Conservation (phyloP, 2,113 vertebrate genomes). For the Ctenomys sociabilis region DNA sequence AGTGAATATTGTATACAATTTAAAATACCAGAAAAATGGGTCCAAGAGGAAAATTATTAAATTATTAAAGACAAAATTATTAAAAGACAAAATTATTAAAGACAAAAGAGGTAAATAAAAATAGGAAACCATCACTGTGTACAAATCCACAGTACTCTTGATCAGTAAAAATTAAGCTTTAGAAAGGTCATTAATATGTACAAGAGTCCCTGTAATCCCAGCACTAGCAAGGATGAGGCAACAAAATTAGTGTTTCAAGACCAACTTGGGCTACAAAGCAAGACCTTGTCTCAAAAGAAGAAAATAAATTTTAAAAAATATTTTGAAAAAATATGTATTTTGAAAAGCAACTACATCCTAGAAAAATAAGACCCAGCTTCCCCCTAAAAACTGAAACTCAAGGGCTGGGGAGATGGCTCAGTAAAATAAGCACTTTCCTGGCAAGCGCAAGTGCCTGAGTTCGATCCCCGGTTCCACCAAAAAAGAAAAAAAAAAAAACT, state of each 20-base stretch:
- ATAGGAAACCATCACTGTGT: not conserved
- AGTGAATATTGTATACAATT: not conserved
- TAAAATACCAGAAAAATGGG: constrained; percentile 41
- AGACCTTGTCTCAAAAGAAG: not conserved
- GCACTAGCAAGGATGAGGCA: not conserved
- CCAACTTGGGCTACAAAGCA: not conserved
- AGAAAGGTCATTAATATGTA: not conserved
- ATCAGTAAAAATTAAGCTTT: constrained; percentile 38
- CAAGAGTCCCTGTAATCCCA: not conserved
- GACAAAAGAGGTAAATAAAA: constrained; percentile 23
- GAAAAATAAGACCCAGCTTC: not conserved
- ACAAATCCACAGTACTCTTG: not conserved
- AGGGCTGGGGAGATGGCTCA: too few relatives aligned
- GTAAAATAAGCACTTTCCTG: too few relatives aligned
- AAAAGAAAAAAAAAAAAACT: not conserved
- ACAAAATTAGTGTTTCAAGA: not conserved
- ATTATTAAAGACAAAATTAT: constrained; percentile 42
- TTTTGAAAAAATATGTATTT: not conserved
- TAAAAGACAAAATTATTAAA: constrained; percentile 5
- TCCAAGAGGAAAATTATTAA: constrained; percentile 24
- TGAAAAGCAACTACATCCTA: not conserved
- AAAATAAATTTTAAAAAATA: not conserved
- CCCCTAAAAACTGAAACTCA: not conserved
- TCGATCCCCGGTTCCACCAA: too few relatives aligned
- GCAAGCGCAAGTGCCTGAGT: too few relatives aligned